Conservation (phyloP, 2,113 vertebrate genomes). For the Pelmatolapia mariae region DNA sequence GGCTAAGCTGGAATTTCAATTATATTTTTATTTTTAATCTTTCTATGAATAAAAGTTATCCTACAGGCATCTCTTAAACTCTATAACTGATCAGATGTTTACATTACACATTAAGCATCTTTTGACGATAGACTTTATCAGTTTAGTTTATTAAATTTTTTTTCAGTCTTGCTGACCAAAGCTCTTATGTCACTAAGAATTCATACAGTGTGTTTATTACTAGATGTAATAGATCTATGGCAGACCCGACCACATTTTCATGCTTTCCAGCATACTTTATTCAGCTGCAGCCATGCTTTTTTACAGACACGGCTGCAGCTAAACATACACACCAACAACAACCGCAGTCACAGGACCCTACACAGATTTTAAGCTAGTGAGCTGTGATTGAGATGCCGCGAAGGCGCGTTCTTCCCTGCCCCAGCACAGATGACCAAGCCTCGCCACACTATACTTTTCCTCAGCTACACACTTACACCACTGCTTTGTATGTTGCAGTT, state of each 20-base stretch:
- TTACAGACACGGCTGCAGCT: not conserved
- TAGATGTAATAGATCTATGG: not conserved
- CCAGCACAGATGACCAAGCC: not conserved
- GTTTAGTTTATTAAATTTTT: not conserved
- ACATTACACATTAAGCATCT: not conserved
- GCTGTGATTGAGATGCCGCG: accelerated
- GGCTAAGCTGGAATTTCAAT: not conserved
- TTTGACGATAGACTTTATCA: not conserved
- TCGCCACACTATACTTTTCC: not conserved
- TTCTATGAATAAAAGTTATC: not conserved
- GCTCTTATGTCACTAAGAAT: not conserved
- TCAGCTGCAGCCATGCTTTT: not conserved
- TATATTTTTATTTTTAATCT: not conserved
- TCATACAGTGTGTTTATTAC: not conserved
- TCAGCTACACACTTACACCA: not conserved
- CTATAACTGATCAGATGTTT: not conserved
- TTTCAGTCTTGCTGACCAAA: not conserved
- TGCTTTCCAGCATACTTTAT: not conserved
- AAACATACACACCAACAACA: not conserved
- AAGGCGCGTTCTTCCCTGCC: not conserved
- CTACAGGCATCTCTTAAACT: not conserved
- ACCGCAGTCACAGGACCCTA: not conserved
- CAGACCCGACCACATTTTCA: not conserved
- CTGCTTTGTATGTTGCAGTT: not conserved
- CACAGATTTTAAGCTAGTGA: not conserved